Evolutionary conservation across 2,888 invertebrate species (phyloP), one percentile per base, ranked within the genome.

Genomic region (Margaritifera margaritifera): DNA sequence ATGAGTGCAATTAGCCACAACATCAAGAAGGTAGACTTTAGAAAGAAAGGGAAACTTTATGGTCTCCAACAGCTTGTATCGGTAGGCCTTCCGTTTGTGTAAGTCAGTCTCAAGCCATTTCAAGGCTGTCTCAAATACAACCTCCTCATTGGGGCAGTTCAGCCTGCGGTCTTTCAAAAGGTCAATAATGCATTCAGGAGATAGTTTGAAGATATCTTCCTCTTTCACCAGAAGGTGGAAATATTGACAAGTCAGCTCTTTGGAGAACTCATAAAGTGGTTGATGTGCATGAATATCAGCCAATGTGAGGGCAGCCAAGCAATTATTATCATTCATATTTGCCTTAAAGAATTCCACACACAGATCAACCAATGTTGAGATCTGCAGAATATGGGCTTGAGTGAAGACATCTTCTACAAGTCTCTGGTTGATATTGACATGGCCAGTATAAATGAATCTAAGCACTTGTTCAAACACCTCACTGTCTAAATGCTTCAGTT

Each of bases 341-440:
- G 84, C 80, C 66, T 81, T 73, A 57, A 80, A 86, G 79, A 72
- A 81, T 66, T 78, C 82, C 55, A 80, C 84, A 78, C 79, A 85
- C 25, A 79, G 75, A 68, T 74, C 81, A 62, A 76, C 83, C 27
- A 75, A 74, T 52, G 77, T 75, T 66, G 80, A 79, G 55, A 85
- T 80, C 68, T 85, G 85, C 69, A 86, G 84, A 64, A 86, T 79
- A 63, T 85, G 85, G 4, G 86, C 84, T 70, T 86, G 86, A 18
- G 80, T 80, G 65, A 85, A 85, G 19, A 85, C 75, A 59, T 85
- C 85, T 57, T 85, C 82, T 20, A 85, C 80, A 20, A 83, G 81
- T 27, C 65, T 24, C 1, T 76, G 70, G 2, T 81, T 79, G 8
- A 86, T 84, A 52, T 78, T 78, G 18, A 85, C 84, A 54, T 81